Percentiles rank a stretch among this genome's conserved stretches.
Evolutionary conservation across 1,140 invertebrate genomes (phyloP).

Genomic region (Eurosta solidaginis): DNA sequence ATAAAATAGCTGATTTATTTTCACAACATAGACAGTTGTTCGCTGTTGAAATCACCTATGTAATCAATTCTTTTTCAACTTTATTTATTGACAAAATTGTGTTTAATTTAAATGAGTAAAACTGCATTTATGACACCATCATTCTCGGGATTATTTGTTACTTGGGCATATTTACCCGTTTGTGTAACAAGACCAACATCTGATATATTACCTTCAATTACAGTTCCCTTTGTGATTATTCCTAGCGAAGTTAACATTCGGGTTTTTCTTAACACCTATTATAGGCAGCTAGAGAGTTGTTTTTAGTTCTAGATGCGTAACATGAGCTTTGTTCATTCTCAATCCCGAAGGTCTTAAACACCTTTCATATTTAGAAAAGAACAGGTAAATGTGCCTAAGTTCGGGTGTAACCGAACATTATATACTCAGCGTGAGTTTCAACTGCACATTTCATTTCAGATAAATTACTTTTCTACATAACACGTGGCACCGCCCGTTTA

Average conservation of each 20-base stretch:
- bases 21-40: too few relatives aligned
- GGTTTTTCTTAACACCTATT: constrained; percentile 99
- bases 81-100: too few relatives aligned
- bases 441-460: too few relatives aligned
- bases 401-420: too few relatives aligned
- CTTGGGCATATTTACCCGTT: constrained; percentile 99
- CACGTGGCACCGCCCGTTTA: too few relatives aligned
- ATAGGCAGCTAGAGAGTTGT: constrained; percentile 98
- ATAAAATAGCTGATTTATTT: too few relatives aligned
- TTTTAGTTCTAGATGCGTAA: constrained; percentile 98
- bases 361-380: constrained; percentile 98
- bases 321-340: constrained; percentile 95
- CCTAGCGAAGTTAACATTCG: constrained; percentile 98
- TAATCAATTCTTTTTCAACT: too few relatives aligned
- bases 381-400: too few relatives aligned
- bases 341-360: constrained; percentile 99
- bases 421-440: too few relatives aligned
- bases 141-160: constrained; percentile 99
- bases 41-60: too few relatives aligned
- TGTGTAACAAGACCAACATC: constrained; percentile 98
- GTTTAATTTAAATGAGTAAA: constrained; percentile 79
- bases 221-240: constrained; percentile 98
- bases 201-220: constrained; percentile 98
- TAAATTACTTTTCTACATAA: too few relatives aligned
- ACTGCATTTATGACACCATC: constrained; percentile 99